Conservation (phyloP, 1,140 invertebrate genomes). For the Lepidurus apus region DNA sequence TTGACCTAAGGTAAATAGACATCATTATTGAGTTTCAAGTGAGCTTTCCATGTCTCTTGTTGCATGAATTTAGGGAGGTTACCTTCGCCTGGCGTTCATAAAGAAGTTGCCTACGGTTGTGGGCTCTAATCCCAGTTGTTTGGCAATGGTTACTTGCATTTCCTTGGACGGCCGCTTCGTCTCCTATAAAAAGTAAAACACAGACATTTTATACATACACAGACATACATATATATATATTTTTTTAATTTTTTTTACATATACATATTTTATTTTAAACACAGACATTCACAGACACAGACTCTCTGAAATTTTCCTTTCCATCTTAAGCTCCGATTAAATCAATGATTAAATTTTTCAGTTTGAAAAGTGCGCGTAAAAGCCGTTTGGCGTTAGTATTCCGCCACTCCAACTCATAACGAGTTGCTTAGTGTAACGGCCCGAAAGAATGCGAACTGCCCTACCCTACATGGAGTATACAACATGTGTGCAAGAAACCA, state of each 20-base stretch:
- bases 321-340: background rate
- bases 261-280: too few species aligned
- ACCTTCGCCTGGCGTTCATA: slow-evolving; percentile 89
- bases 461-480: too few species aligned
- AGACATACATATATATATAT: too few species aligned
- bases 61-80: background rate
- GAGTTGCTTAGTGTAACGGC: too few species aligned
- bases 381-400: too few species aligned
- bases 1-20: slow-evolving; percentile 58
- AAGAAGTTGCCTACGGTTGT: slow-evolving; percentile 99
- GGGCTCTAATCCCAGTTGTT: slow-evolving; percentile 94
- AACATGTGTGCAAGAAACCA: too few species aligned
- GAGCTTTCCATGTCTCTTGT: background rate
- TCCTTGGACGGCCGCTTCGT: slow-evolving; percentile 99
- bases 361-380: background rate
- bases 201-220: slow-evolving; percentile 36
- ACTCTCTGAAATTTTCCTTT: background rate
- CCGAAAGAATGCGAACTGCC: too few species aligned
- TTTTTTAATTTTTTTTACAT: too few species aligned
- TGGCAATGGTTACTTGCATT: slow-evolving; percentile 99
- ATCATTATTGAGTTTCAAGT: background rate
- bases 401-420: too few species aligned
- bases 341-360: background rate
- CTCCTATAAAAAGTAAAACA: slow-evolving; percentile 65
- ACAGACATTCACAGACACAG: too few species aligned